phyloP scores from a whole-genome alignment of 2,888 invertebrate genomes.

The Yponomeuta malinellus region DNA sequence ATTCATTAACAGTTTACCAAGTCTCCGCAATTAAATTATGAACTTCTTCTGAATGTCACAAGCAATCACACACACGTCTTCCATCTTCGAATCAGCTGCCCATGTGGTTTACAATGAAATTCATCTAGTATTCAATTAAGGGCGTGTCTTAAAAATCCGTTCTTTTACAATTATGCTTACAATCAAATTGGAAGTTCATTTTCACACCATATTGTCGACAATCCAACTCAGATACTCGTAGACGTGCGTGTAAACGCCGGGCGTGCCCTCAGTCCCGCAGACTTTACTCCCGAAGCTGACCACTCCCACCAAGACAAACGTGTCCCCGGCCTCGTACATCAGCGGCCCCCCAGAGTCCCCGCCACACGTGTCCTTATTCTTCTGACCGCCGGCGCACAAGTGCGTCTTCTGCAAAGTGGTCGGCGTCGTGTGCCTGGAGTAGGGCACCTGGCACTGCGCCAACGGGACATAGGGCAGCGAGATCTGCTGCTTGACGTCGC shows the following conservation, averaged over 20 bases:
- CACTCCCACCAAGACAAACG: constrained; percentile 42
- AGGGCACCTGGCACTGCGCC: constrained; percentile 20
- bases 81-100: no score
- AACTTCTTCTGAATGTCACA: no score
- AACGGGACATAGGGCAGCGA: constrained; percentile 27
- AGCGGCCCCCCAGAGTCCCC: constrained; percentile 78
- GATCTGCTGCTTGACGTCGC: constrained; percentile 33
- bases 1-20: no score
- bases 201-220: constrained; percentile 25
- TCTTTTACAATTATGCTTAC: no score
- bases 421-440: not conserved
- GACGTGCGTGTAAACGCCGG: constrained; percentile 63
- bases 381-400: constrained; percentile 30
- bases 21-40: no score
- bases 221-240: constrained; percentile 62
- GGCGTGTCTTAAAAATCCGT: no score
- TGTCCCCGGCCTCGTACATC: constrained; percentile 39
- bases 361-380: constrained; percentile 61
- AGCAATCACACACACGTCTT: no score
- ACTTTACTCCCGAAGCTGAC: constrained; percentile 60
- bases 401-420: constrained; percentile 23
- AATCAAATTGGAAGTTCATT: not conserved
- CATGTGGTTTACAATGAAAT: no score
- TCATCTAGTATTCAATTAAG: no score
- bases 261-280: constrained; percentile 48